Evolutionary conservation across 2,113 vertebrate species (phyloP).

Genomic region (Ceuthmochares aereus): DNA sequence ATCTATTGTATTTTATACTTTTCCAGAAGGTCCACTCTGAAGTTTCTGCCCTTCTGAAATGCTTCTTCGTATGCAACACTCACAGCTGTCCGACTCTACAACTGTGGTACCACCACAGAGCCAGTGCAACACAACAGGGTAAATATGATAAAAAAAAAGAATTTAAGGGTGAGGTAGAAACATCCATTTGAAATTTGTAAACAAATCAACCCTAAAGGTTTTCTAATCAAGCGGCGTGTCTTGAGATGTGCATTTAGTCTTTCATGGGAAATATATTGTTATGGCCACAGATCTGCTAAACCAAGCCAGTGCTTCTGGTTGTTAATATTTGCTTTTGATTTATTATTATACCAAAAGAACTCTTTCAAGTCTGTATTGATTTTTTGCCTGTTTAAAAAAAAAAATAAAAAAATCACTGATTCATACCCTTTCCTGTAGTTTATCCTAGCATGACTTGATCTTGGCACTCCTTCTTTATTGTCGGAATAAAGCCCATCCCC

Average conservation of each 20-base stretch:
- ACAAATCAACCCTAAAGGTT: neutral
- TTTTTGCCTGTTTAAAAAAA: too few relatives aligned
- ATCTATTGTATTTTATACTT: neutral
- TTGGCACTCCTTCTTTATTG: neutral
- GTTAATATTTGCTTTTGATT: neutral
- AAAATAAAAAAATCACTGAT: neutral
- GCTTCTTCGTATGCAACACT: neutral
- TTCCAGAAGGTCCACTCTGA: neutral
- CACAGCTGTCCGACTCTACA: neutral
- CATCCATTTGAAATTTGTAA: neutral
- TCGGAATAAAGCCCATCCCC: neutral
- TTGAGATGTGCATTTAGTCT: fast-evolving
- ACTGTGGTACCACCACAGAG: neutral
- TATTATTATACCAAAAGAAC: neutral
- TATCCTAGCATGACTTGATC: neutral
- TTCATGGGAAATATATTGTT: neutral
- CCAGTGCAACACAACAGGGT: fast-evolving
- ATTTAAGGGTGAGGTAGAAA: neutral
- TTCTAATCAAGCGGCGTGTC: neutral
- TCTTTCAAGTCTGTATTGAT: neutral
- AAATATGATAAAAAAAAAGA: neutral
- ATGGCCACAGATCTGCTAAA: neutral
- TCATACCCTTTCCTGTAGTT: neutral
- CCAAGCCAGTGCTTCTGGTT: neutral
- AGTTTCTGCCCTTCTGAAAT: neutral